These are phyloP conservation scores for Pecten maximus DNA, from an alignment of 2,888 invertebrate genomes.

Conservation along the genomic window DNA sequence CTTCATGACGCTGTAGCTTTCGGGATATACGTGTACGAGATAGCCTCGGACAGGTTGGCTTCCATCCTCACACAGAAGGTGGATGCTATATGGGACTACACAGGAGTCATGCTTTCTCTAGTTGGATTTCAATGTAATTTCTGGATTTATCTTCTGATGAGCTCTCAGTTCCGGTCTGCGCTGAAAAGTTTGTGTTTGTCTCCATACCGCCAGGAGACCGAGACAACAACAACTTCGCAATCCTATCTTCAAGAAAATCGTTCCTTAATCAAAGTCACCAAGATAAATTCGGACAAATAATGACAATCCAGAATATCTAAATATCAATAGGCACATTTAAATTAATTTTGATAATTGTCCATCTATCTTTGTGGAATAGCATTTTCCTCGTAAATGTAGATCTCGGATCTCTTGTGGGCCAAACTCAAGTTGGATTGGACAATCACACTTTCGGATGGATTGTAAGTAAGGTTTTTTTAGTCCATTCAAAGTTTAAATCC, in stretches of 20 bases:
- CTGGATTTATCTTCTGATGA: constrained; percentile 52
- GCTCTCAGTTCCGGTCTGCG: constrained; percentile 44
- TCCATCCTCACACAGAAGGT: constrained; percentile 39
- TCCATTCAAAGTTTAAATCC: no score
- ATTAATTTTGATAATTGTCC: no score
- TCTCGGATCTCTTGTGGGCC: no score
- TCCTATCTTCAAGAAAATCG: neutral
- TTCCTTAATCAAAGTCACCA: neutral
- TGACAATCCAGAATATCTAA: no score
- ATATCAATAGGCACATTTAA: no score
- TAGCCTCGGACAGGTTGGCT: constrained; percentile 19
- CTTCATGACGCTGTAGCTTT: constrained; percentile 45
- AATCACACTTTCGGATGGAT: no score
- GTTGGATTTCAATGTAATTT: constrained; percentile 46
- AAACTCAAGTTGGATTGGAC: no score
- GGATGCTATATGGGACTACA: constrained; percentile 43
- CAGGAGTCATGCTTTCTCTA: constrained; percentile 42
- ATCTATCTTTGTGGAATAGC: no score
- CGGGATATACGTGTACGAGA: constrained; percentile 47
- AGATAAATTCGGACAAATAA: neutral
- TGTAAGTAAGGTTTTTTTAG: no score
- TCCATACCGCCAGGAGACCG: neutral
- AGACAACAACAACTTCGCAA: neutral
- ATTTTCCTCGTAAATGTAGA: no score
- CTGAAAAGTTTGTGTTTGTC: neutral